Percentiles rank a stretch among this genome's conserved stretches.
Conservation (phyloP, 1,140 invertebrate species). For the Drosophila elegans region DNA sequence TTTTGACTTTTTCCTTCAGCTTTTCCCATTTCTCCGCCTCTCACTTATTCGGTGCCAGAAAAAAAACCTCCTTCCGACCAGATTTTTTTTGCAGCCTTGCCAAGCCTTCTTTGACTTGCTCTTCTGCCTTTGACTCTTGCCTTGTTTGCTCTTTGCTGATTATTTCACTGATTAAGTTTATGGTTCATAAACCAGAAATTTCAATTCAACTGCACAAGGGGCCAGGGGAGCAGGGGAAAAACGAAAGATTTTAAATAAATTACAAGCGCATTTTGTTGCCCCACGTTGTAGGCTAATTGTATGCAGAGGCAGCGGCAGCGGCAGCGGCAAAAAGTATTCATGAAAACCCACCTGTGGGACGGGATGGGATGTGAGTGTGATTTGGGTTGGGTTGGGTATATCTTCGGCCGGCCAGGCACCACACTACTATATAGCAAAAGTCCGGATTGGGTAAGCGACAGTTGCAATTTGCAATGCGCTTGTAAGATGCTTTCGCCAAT, state of each 20-base stretch:
- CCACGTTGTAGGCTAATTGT: constrained; percentile 77
- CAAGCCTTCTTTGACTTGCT: constrained; percentile 57
- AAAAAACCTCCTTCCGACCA: constrained; percentile 16
- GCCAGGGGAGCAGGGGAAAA: neutral
- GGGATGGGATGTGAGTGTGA: constrained; percentile 59
- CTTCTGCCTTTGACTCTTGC: constrained; percentile 50
- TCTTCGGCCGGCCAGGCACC: constrained; percentile 10
- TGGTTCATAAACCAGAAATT: constrained; percentile 71
- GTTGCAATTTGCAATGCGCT: constrained; percentile 70
- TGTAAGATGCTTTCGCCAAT: constrained; percentile 81
- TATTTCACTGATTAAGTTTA: constrained; percentile 73
- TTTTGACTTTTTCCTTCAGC: constrained; percentile 7
- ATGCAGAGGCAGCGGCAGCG: constrained; percentile 66
- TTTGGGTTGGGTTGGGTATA: constrained; percentile 48
- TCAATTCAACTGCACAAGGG: constrained; percentile 41
- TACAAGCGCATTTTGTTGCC: constrained; percentile 54
- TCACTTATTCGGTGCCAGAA: neutral
- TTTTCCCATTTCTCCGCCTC: constrained; percentile 7
- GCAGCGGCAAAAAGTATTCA: constrained; percentile 26
- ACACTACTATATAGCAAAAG: neutral
- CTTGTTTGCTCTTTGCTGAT: constrained; percentile 63
- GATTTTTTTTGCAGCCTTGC: constrained; percentile 46
- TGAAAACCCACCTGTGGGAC: constrained; percentile 29
- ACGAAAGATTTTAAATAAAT: constrained; percentile 63
- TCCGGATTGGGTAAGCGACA: constrained; percentile 56